Evolutionary conservation across 2,797 vertebrate species (phyloP).

Genomic region (Eurystomus glaucurus): DNA sequence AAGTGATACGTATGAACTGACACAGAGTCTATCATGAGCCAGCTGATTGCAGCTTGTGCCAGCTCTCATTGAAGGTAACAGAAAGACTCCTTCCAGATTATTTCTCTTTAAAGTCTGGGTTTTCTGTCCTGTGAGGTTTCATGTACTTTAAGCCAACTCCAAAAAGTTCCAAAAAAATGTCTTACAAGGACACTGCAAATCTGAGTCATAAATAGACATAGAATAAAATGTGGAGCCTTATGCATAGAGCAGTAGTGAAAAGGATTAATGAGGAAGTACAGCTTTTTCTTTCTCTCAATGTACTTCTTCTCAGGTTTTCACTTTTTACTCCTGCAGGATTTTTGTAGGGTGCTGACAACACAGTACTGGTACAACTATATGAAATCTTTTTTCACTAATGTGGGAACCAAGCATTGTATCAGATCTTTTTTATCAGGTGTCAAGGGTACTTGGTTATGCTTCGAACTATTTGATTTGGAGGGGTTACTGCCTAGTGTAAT

Average conservation of each 20-base stretch:
- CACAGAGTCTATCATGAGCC: not conserved
- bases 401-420: not conserved
- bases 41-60: not conserved
- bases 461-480: not conserved
- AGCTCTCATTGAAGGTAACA: not conserved
- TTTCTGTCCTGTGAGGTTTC: not conserved
- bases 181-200: not conserved
- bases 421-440: constrained; percentile 15
- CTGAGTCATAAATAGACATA: not conserved
- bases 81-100: not conserved
- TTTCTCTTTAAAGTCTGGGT: not conserved
- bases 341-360: not conserved
- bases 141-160: not conserved
- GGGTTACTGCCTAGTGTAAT: constrained; percentile 47
- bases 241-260: not conserved
- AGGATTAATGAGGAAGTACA: not conserved
- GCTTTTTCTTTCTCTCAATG: not conserved
- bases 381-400: not conserved
- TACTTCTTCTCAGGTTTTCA: not conserved
- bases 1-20: not conserved
- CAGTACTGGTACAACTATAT: not conserved
- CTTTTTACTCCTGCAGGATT: not conserved
- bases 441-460: constrained; percentile 40
- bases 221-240: not conserved
- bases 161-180: not conserved